A percentile compares a stretch with the other conserved stretches of the same genome.
phyloP scores from a whole-genome alignment of 2,797 vertebrate genomes.

The Phoxinus dragarum region DNA sequence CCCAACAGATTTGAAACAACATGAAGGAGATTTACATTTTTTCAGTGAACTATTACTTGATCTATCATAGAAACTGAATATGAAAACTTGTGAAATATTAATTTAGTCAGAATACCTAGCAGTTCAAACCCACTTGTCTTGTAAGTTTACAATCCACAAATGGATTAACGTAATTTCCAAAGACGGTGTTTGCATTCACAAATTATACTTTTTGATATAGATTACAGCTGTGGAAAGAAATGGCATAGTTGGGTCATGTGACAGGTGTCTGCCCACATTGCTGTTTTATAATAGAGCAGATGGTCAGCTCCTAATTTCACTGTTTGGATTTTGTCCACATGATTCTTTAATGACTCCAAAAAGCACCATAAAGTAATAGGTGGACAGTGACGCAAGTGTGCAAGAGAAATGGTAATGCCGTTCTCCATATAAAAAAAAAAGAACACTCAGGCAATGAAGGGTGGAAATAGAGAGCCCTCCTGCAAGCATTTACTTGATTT shows the following conservation, averaged over 20 bases:
- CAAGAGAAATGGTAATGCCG: conserved; percentile 10
- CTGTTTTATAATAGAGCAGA: conserved; percentile 31
- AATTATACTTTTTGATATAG: not conserved
- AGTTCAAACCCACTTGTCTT: not conserved
- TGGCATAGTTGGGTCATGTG: not conserved
- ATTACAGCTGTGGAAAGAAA: not conserved
- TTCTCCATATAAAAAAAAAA: not conserved
- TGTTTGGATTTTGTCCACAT: conserved; percentile 10
- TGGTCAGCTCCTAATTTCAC: conserved; percentile 3
- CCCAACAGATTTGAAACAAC: too few relatives aligned
- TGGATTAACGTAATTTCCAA: not conserved
- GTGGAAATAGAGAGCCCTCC: conserved; percentile 78
- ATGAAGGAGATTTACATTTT: not conserved
- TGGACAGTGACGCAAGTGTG: not conserved
- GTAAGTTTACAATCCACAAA: not conserved
- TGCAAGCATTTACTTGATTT: conserved; percentile 81
- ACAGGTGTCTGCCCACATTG: conserved; percentile 5
- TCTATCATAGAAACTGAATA: not conserved
- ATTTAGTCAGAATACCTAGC: not conserved
- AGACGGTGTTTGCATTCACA: not conserved
- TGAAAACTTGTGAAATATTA: not conserved
- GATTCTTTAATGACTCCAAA: not conserved
- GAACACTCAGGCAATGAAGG: conserved; percentile 40
- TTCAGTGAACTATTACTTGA: not conserved
- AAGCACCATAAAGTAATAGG: not conserved